Conservation (phyloP, 2,888 invertebrate genomes). For the Sturmia bella region DNA sequence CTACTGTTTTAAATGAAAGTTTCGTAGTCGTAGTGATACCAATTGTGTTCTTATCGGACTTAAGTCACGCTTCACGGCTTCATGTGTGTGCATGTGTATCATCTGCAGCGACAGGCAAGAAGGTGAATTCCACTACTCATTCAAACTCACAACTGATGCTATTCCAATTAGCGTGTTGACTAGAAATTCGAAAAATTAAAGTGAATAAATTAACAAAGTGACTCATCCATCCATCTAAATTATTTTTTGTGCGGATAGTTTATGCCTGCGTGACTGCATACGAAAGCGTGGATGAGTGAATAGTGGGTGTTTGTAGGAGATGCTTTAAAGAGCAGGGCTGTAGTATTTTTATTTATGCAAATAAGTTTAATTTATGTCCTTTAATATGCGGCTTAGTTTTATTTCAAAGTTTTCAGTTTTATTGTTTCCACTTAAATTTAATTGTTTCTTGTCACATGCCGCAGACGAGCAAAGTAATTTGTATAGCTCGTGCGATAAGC, state of each 20-base stretch:
- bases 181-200: constrained; percentile 29
- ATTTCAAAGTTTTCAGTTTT: constrained; percentile 74
- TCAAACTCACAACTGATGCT: constrained; percentile 59
- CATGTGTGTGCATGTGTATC: constrained; percentile 14
- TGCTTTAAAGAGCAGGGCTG: constrained; percentile 42
- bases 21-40: constrained; percentile 29
- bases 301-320: constrained; percentile 32
- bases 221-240: constrained; percentile 56
- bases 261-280: neutral
- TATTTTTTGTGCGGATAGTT: constrained; percentile 49
- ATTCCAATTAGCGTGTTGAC: constrained; percentile 70
- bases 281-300: neutral
- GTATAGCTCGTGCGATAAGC: constrained; percentile 66
- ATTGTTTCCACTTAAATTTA: constrained; percentile 81
- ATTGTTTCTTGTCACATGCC: constrained; percentile 78
- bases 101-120: constrained; percentile 41
- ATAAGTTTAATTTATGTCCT: constrained; percentile 70
- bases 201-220: constrained; percentile 66
- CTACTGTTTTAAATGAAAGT: constrained; percentile 49
- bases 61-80: constrained; percentile 78
- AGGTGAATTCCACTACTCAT: constrained; percentile 54
- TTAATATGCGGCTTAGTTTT: constrained; percentile 70
- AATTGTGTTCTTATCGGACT: constrained; percentile 78
- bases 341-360: constrained; percentile 76
- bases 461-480: constrained; percentile 61